Evolutionary conservation across 2,888 invertebrate species (phyloP).

Genomic region (Agonopterix heracliana): DNA sequence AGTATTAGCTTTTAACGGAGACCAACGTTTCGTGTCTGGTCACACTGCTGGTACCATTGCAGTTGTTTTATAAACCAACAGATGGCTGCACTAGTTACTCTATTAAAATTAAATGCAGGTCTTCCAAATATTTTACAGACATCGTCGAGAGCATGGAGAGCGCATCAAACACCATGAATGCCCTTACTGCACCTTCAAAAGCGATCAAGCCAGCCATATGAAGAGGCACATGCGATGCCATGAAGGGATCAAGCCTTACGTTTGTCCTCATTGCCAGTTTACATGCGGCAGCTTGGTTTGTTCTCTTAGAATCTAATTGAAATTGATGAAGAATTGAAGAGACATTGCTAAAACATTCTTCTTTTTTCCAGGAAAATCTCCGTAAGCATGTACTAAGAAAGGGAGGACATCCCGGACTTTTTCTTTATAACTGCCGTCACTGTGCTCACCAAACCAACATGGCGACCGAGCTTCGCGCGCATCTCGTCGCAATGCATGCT

Average conservation of each 20-base stretch:
- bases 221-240: constrained; percentile 88
- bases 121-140: constrained; percentile 55
- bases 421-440: constrained; percentile 85
- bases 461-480: constrained; percentile 80
- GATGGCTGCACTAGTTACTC: background rate
- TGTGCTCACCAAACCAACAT: constrained; percentile 80
- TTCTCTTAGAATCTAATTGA: constrained; percentile 2
- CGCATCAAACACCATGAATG: constrained; percentile 76
- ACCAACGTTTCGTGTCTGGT: no score
- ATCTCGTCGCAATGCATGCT: constrained; percentile 76
- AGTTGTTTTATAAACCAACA: background rate
- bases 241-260: constrained; percentile 88
- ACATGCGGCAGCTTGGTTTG: constrained; percentile 86
- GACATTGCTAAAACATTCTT: background rate
- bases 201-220: constrained; percentile 81
- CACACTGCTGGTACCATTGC: no score
- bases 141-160: constrained; percentile 75
- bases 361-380: constrained; percentile 83
- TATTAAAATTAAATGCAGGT: background rate
- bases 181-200: constrained; percentile 81
- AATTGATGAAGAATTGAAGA: background rate
- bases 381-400: constrained; percentile 90
- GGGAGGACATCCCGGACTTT: constrained; percentile 85
- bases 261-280: constrained; percentile 88
- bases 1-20: no score